phyloP scores from a whole-genome alignment of 2,113 vertebrate genomes.

The human (Homo sapiens) region GRCh38 chr2:105108001-105108500 shows the following conservation, averaged over 20 bases:
- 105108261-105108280: fast-evolving
- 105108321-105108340: not conserved
- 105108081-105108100: not conserved
- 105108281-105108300: fast-evolving
- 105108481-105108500: fast-evolving
- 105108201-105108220: not conserved
- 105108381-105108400: fast-evolving
- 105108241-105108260: fast-evolving
- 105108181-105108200: not conserved
- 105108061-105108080: not conserved
- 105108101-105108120: fast-evolving
- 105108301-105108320: not conserved
- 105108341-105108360: not conserved
- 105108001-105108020: not conserved
- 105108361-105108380: fast-evolving
- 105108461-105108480: not conserved
- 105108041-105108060: fast-evolving
- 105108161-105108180: not conserved
- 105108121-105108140: not conserved
- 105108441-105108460: not conserved
- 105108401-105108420: not conserved
- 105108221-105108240: not conserved
- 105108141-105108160: fast-evolving
- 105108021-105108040: not conserved
- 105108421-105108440: too few species aligned